Conservation (phyloP, 2,888 invertebrate species). For the Furcula furcula region DNA sequence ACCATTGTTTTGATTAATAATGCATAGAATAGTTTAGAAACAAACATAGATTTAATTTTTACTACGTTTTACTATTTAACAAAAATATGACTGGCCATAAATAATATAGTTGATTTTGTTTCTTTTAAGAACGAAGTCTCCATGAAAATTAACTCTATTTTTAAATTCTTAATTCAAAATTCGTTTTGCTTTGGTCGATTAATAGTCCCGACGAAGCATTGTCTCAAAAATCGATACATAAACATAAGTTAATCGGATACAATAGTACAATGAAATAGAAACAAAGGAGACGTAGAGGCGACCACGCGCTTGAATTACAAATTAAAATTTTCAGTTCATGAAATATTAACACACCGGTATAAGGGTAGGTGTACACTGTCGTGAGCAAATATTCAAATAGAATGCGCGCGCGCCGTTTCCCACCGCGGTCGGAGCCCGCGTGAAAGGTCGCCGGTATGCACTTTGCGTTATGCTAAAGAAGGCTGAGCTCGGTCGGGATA, state of each 20-base stretch:
- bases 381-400: slow-evolving; percentile 54
- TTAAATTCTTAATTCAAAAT: neutral
- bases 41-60: neutral
- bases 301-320: slow-evolving; percentile 50
- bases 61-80: no score
- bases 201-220: neutral
- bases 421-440: slow-evolving; percentile 29
- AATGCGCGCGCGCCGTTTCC: slow-evolving; percentile 54
- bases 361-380: slow-evolving; percentile 46
- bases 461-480: slow-evolving; percentile 61
- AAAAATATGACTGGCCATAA: neutral
- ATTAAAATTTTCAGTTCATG: slow-evolving; percentile 64
- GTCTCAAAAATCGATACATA: slow-evolving; percentile 1
- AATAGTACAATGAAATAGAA: slow-evolving; percentile 16
- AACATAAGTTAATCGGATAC: slow-evolving; percentile 10
- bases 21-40: neutral
- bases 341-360: slow-evolving; percentile 61
- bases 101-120: no score
- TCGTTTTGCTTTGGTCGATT: neutral
- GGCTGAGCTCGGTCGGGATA: slow-evolving; percentile 41
- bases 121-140: neutral
- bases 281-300: slow-evolving; percentile 20
- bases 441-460: slow-evolving; percentile 57
- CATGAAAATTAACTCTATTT: neutral
- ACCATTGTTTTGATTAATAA: slow-evolving; percentile 13